Base-by-base conservation (phyloP, 2,113 vertebrate species). In the Ceuthmochares aereus region DNA sequence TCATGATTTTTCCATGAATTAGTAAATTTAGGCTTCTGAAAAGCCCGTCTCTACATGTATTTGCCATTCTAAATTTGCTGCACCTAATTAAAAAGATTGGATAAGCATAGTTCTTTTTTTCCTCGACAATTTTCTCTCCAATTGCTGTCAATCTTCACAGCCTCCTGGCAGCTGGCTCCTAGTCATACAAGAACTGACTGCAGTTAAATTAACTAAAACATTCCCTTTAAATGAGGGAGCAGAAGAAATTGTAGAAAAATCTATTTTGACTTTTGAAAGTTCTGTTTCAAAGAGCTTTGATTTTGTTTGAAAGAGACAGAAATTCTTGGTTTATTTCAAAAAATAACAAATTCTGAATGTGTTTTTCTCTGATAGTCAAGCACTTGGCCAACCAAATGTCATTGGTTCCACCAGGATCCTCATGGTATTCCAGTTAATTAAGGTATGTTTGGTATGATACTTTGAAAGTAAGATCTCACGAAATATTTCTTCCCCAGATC, bases 371-470 rank as follows among this genome's bases (percentile, higher is more conserved):
- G 14, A 60, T 45, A 51, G 37, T 23, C 20, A 89, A 56, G 14
- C 9, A 13, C 14, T 25, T 52, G 25, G 25, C 12, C 55, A 74
- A 84, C 64, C 5, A 73, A 84, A 21, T 56, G 17, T 20, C 11
- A 29, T 64, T 23, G 30, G 15, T 60, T 7, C 26, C 26, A 60
- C 22, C 17, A 64, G 34, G 18, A 80, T 37, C 36, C 27, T 49
- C 6, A 7, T 6, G 13, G 19, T 27, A 47, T 36, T 66, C 27
- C 19, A 2, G 2, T 0, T 1, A 86, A 29, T 51, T 21, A 55
- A 45, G 47, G 26, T 2, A 42, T 7, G 20, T 69, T 60, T 84
- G 9, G 20, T 86, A 51, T 6, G 26, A 43, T 42, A 22, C 22
- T 55, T 45, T 32, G 63, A 56, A 10, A 72, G 26, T 0, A 0